Base-by-base conservation (phyloP, 1,140 invertebrate species). In the Penaeus japonicus region DNA sequence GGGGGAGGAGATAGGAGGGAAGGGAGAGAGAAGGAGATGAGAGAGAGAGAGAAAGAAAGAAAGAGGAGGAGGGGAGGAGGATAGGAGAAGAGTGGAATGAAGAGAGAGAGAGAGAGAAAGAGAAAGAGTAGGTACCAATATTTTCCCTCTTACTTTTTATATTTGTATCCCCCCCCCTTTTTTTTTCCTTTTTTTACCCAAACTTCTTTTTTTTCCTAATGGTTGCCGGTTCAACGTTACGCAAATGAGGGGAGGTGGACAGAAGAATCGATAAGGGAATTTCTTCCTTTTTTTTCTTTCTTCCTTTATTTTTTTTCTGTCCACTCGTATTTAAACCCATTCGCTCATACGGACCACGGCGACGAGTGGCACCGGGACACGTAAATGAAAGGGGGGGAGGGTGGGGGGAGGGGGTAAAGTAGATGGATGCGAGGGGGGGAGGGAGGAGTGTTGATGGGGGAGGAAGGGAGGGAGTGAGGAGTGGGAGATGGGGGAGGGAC, bases 241-340 rank as follows among this genome's bases (percentile, higher is more conserved):
- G 85, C 85, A 87, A 87, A 87, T 87, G 86, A 88, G 80, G 70
- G 81, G 70, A 88, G 53, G 55, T 82, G 77, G 80, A 88, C 80
- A 84, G 73, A 53, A 83, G 83, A 83, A 88, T 82, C 80, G 86
- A 88, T 82, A 88, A 5, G 70, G 15, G 39, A 47, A 55, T 73
- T 24, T 77, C 70, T 88, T n/a, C n/a, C 32, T n/a, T 32, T 73
- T 73, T 24, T 73, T 73, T 17, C 24, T n/a, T 53, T 65, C 27
- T 17, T 65, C 27, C 17, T 65, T 65, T 17, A 24, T 65, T 18
- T 65, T 65, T 73, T 54, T 20, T 47, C 20, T 47, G 39, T 82
- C 55, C 32, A 27, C 70, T 87, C 70, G 62, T 18, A n/a, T n/a
- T 27, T 65, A 47, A 17, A 24, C 30, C 22, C n/a, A n/a, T 27